Base-by-base conservation (phyloP, 2,797 vertebrate genomes). In the Lindbergichthys nudifrons region DNA sequence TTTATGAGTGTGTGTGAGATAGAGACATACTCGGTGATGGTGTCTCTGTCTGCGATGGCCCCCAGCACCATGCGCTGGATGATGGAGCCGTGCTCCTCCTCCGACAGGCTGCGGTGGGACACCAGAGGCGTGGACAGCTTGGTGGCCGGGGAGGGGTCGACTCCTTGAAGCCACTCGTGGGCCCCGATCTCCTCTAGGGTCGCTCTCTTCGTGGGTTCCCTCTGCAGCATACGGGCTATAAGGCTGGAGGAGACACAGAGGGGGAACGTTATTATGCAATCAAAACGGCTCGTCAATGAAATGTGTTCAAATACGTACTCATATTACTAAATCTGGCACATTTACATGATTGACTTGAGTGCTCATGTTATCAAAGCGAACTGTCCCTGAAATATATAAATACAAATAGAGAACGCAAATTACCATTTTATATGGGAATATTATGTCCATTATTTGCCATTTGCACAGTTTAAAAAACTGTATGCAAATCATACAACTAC, bases 51-150 rank as follows among this genome's bases (percentile, higher is more conserved):
- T 0, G 97, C 95, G 0, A 98, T 98, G 81, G 94, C 95, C 0
- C 97, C 97, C 0, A 98, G 96, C 71, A 98, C 97, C 97, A 98
- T 97, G 73, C 97, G 96, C 66, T 98, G 97, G 70, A 98, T 96
- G 83, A 98, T 98, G 76, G 96, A 95, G 79, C 96, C 95, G 88
- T 98, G 97, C 74, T 98, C 97, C 78, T 98, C 97, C 71, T 98
- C 97, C 0, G 96, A 98, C 43, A 98, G 93, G 48, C 96, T 98
- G 88, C 97, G 97, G 73, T 98, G 95, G 0, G 97, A 98, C 70
- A 98, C 97, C 0, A 98, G 94, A 41, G 97, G 97, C 83, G 97
- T 98, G 81, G 96, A 97, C 70, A 95, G 96, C 91, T 98, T 98
- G 2, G 96, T 98, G 80, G 97, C 97, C 7, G 97, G 97, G 5